Conservation (phyloP, 1,140 invertebrate genomes). For the Pachypeltis micranthus region DNA sequence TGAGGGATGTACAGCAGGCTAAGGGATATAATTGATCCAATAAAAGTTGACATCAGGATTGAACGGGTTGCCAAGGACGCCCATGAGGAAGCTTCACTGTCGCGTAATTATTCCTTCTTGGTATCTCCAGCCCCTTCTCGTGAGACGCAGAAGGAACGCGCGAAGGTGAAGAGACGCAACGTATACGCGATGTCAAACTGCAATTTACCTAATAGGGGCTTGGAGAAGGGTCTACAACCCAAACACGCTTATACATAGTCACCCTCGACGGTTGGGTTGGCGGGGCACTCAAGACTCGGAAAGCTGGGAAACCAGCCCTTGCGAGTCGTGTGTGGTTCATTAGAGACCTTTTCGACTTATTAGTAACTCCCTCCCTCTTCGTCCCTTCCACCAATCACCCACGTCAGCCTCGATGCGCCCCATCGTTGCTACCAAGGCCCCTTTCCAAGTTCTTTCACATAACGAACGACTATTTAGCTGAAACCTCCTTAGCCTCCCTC, state of each 20-base stretch:
- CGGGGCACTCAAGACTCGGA: background rate
- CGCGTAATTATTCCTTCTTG: slow-evolving; percentile 1
- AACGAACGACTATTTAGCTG: slow-evolving; percentile 13
- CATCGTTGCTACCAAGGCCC: too few relatives aligned
- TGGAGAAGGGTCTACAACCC: background rate
- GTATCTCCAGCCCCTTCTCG: background rate
- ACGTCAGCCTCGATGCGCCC: too few relatives aligned
- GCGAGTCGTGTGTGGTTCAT: slow-evolving; percentile 8
- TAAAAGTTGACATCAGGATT: slow-evolving; percentile 4
- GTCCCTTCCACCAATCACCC: too few relatives aligned
- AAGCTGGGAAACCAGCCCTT: background rate
- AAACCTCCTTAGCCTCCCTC: background rate
- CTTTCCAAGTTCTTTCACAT: too few relatives aligned
- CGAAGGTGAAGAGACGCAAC: too few relatives aligned
- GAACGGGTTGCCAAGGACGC: slow-evolving; percentile 3
- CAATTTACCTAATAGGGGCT: slow-evolving; percentile 10
- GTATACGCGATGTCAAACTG: slow-evolving; percentile 13
- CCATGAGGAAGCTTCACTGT: background rate
- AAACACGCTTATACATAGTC: too few relatives aligned
- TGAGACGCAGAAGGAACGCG: background rate
- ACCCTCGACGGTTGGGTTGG: too few relatives aligned
- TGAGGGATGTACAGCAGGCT: too few relatives aligned
- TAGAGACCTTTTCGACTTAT: slow-evolving; percentile 13
- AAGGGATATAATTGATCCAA: slow-evolving; percentile 12
- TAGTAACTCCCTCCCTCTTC: background rate